Evolutionary conservation across 2,888 invertebrate genomes (phyloP).

Genomic region (Unio delphinus): DNA sequence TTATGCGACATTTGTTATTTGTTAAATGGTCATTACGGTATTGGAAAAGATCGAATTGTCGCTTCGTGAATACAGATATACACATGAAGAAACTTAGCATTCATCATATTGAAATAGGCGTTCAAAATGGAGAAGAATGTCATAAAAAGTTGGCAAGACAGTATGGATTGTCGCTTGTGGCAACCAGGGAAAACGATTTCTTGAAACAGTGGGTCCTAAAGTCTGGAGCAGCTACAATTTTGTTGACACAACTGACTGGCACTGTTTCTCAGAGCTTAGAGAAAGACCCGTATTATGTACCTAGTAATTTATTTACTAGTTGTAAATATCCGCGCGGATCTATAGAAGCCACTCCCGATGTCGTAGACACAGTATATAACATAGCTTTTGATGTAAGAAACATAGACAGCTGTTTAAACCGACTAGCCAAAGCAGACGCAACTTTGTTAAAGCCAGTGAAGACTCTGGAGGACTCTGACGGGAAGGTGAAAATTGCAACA

Average conservation of each 20-base stretch:
- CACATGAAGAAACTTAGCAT: slow-evolving; percentile 14
- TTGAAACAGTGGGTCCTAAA: slow-evolving; percentile 59
- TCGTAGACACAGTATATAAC: slow-evolving; percentile 70
- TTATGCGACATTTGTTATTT: too few relatives aligned
- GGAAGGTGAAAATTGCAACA: slow-evolving; percentile 66
- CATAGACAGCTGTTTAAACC: slow-evolving; percentile 49
- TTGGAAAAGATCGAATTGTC: too few relatives aligned
- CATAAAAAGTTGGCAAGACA: slow-evolving; percentile 49
- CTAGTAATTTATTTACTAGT: slow-evolving; percentile 3
- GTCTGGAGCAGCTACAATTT: slow-evolving; percentile 55
- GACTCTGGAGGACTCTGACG: slow-evolving; percentile 56
- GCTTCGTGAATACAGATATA: too few relatives aligned
- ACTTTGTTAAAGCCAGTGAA: slow-evolving; percentile 57
- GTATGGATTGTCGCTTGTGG: slow-evolving; percentile 56
- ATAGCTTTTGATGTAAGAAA: slow-evolving; percentile 70
- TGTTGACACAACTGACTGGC: slow-evolving; percentile 55
- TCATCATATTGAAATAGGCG: slow-evolving; percentile 69
- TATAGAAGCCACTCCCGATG: neutral
- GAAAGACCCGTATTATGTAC: slow-evolving; percentile 27
- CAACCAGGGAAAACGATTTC: slow-evolving; percentile 29
- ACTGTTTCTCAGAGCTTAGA: slow-evolving; percentile 5
- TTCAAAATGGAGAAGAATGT: slow-evolving; percentile 54
- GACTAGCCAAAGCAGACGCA: slow-evolving; percentile 51
- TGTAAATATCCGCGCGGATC: neutral
- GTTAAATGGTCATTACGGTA: too few relatives aligned